phyloP scores from a whole-genome alignment of 2,113 vertebrate genomes.

The Ardeotis arabs region DNA sequence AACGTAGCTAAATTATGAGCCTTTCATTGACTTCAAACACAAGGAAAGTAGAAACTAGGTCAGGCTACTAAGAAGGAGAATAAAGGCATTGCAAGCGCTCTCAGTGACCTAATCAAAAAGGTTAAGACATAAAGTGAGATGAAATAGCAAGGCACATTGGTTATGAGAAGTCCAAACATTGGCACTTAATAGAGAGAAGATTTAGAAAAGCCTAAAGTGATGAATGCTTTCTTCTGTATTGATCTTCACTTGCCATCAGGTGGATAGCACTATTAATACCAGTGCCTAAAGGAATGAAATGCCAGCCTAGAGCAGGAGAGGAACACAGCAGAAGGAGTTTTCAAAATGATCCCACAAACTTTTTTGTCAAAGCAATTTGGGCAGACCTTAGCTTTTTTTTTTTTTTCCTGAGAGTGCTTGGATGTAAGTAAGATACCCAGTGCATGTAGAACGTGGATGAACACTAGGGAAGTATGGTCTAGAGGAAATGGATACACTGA shows the following conservation, averaged over 20 bases:
- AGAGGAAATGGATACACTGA: not conserved
- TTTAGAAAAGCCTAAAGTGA: not conserved
- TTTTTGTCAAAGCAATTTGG: not conserved
- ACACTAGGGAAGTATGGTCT: not conserved
- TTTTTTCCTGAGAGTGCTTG: not conserved
- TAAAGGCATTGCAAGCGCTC: not conserved
- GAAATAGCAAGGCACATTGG: not conserved
- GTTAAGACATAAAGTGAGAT: not conserved
- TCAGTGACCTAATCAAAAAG: constrained; percentile 12
- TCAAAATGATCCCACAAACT: not conserved
- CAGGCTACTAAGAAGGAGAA: not conserved
- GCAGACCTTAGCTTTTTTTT: not conserved
- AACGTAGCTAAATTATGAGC: constrained; percentile 2
- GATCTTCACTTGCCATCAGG: not conserved
- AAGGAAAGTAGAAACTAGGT: constrained; percentile 29
- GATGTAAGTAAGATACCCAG: not conserved
- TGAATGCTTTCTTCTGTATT: not conserved
- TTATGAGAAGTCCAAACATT: not conserved
- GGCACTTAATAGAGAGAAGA: not conserved
- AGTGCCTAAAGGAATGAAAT: not conserved
- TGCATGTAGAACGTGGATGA: not conserved
- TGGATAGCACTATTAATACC: not conserved
- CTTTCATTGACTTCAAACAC: constrained; percentile 39
- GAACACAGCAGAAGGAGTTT: not conserved
- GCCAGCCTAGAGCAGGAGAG: not conserved